Evolutionary conservation across 1,140 invertebrate genomes (phyloP).

Genomic region (Trypoxylus dichotomus): DNA sequence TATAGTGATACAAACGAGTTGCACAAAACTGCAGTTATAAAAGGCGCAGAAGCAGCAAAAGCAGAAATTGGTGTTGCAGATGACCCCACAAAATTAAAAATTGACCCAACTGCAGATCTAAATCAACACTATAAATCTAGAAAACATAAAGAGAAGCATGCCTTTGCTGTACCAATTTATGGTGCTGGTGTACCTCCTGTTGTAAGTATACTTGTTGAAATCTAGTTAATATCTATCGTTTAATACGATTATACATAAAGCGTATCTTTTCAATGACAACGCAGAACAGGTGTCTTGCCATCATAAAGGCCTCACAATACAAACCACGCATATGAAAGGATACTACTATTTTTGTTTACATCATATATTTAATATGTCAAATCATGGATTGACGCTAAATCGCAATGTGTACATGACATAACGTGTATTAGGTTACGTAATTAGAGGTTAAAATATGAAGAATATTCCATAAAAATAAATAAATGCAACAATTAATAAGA

Average conservation of each 20-base stretch:
- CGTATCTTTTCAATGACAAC: background rate
- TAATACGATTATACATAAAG: too few relatives aligned
- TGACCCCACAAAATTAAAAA: conserved; percentile 41
- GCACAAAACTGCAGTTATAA: background rate
- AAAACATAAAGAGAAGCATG: background rate
- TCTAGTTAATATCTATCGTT: too few relatives aligned
- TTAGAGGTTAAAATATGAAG: too few relatives aligned
- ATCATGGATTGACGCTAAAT: too few relatives aligned
- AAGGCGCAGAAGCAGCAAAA: conserved; percentile 19
- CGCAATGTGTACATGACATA: too few relatives aligned
- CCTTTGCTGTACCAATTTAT: background rate
- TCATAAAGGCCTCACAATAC: too few relatives aligned
- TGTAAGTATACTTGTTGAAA: background rate
- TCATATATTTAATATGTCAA: too few relatives aligned
- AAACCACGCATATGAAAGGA: too few relatives aligned
- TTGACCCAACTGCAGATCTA: conserved; percentile 43
- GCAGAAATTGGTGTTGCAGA: conserved; percentile 40
- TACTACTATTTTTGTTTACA: background rate
- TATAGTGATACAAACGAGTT: conserved; percentile 18
- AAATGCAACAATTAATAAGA: too few relatives aligned
- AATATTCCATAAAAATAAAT: too few relatives aligned
- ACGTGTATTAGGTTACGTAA: too few relatives aligned
- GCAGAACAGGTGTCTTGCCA: background rate
- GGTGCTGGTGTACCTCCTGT: background rate
- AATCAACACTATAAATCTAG: conserved; percentile 14